phyloP scores from a whole-genome alignment of 2,797 vertebrate genomes.

The Carcharodon carcharias region DNA sequence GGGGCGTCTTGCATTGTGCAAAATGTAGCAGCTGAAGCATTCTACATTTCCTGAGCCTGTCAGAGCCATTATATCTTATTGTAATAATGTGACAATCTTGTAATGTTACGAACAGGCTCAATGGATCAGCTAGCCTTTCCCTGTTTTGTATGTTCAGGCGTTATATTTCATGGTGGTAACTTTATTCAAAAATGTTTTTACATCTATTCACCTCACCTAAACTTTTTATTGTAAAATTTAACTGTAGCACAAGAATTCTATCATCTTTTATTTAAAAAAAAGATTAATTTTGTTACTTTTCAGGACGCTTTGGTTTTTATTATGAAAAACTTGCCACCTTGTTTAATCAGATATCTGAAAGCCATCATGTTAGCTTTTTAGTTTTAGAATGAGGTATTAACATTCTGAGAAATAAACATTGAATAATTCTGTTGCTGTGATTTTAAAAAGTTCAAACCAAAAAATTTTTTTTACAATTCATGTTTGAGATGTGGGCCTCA shows the following conservation, averaged over 20 bases:
- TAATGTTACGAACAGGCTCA: background rate
- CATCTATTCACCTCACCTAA: background rate
- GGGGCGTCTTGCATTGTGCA: background rate
- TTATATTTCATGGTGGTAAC: background rate
- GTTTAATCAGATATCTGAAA: no score
- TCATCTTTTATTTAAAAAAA: no score
- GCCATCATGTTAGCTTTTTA: no score
- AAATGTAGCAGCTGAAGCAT: background rate
- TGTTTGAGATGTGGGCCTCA: background rate
- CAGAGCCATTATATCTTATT: background rate
- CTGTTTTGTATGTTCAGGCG: background rate
- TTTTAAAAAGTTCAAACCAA: background rate
- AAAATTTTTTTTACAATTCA: background rate
- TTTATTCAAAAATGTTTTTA: background rate
- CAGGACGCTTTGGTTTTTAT: background rate
- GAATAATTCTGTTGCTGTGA: background rate
- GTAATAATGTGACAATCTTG: background rate
- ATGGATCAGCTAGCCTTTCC: background rate
- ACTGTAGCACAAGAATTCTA: background rate
- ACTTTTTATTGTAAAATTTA: background rate
- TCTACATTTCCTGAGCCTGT: background rate
- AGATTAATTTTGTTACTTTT: no score
- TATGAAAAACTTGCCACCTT: background rate
- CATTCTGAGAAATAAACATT: background rate
- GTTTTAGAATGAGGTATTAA: background rate